Evolutionary conservation across 2,888 invertebrate genomes (phyloP).

Genomic region (Xiphydria camelus): DNA sequence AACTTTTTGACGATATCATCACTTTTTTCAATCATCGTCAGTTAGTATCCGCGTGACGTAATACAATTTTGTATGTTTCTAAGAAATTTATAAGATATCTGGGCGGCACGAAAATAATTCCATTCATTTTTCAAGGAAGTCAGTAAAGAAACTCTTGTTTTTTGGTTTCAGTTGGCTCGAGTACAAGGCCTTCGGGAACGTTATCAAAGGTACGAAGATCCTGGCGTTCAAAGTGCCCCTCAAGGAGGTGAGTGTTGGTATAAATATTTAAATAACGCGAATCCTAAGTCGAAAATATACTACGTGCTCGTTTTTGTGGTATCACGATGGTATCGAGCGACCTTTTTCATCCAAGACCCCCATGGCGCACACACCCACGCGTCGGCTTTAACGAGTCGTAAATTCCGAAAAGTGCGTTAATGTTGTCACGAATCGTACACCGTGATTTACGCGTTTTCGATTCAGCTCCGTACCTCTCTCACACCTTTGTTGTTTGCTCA

Average conservation of each 20-base stretch:
- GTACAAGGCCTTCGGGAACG: conserved; percentile 66
- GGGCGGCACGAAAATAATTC: too few relatives aligned
- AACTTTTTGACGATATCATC: too few relatives aligned
- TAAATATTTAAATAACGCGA: conserved; percentile 10
- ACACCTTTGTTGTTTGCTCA: too few relatives aligned
- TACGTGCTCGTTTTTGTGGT: background rate
- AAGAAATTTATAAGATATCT: too few relatives aligned
- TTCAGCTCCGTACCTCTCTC: conserved; percentile 8
- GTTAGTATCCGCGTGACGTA: too few relatives aligned
- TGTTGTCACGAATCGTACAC: conserved; percentile 17
- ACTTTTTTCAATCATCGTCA: too few relatives aligned
- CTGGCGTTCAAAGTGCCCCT: conserved; percentile 78
- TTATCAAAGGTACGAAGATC: conserved; percentile 71
- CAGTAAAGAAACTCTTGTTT: background rate
- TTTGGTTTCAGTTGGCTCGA: conserved; percentile 65
- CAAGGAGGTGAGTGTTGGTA: conserved; percentile 58
- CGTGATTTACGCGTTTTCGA: conserved; percentile 16
- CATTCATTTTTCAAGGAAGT: too few relatives aligned
- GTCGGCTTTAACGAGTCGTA: conserved; percentile 19
- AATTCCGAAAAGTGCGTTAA: conserved; percentile 19
- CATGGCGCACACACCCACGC: conserved; percentile 14
- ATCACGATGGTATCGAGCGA: too few relatives aligned
- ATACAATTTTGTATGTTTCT: too few relatives aligned
- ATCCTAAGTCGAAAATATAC: conserved; percentile 4
- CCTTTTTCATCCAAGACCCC: conserved; percentile 22